Evolutionary conservation across 2,113 vertebrate genomes (phyloP).

Genomic region (Cyanoderma ruficeps): DNA sequence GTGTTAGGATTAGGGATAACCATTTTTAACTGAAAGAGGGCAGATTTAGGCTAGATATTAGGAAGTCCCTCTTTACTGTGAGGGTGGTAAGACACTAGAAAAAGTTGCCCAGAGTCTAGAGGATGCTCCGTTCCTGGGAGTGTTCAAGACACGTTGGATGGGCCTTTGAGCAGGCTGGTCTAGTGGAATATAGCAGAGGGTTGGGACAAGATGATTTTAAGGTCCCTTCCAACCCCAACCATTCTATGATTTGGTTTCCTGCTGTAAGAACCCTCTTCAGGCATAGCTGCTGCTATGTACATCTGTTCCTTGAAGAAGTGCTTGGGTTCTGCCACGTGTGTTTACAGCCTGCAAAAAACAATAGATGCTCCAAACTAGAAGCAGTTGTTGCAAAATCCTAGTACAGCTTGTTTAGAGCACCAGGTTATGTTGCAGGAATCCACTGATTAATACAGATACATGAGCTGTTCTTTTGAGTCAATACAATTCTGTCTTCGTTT

Average conservation of each 20-base stretch:
- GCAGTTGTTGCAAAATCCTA: neutral
- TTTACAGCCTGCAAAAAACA: neutral
- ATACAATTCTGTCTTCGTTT: conserved; percentile 8
- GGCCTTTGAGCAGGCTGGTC: neutral
- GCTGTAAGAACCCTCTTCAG: neutral
- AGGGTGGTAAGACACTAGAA: neutral
- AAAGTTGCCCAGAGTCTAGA: neutral
- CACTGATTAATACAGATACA: neutral
- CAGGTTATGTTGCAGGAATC: neutral
- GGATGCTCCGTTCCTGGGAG: neutral
- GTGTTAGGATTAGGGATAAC: neutral
- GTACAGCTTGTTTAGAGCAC: neutral
- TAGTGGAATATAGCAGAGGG: neutral
- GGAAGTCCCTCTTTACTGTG: neutral
- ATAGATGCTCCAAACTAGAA: neutral
- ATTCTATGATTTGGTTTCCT: neutral
- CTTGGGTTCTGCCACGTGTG: neutral
- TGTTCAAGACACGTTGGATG: neutral
- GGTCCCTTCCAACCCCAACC: neutral
- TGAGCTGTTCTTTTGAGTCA: neutral
- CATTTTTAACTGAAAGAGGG: neutral
- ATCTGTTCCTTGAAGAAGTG: neutral
- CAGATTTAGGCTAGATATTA: neutral
- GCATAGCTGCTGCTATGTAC: neutral
- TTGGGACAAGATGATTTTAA: neutral